Conservation (phyloP, 1,140 invertebrate species). For the Neoseiulus cucumeris region DNA sequence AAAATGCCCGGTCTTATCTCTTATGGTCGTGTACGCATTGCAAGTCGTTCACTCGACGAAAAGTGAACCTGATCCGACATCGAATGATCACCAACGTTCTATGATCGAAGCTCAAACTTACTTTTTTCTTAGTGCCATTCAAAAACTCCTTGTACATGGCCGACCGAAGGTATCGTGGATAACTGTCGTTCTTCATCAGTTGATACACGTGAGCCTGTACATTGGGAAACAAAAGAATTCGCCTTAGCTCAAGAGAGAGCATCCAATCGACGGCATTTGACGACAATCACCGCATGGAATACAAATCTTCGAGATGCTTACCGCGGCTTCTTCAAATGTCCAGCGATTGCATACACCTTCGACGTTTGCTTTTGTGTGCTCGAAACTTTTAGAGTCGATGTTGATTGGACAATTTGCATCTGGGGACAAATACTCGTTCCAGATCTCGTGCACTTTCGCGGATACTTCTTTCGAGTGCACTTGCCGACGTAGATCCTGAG, state of each 20-base stretch:
- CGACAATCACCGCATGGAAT: no score
- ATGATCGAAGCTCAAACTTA: conserved; percentile 26
- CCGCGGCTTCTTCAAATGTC: conserved; percentile 91
- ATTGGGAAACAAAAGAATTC: no score
- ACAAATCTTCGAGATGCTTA: no score
- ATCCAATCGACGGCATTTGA: no score
- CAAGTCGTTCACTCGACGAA: no score
- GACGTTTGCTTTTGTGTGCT: conserved; percentile 54
- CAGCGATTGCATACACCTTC: conserved; percentile 58
- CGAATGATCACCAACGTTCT: no score
- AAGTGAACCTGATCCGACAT: no score
- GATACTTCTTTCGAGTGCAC: conserved; percentile 51
- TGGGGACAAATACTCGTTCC: conserved; percentile 70
- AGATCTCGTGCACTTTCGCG: conserved; percentile 68
- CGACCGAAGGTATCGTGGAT: conserved; percentile 86
- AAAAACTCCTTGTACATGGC: conserved; percentile 98
- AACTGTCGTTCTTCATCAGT: conserved; percentile 97
- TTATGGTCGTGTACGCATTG: no score
- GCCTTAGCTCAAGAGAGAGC: no score
- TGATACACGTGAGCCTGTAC: conserved; percentile 91
- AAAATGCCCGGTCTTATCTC: no score
- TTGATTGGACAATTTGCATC: conserved; percentile 92
- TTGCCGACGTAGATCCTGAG: conserved; percentile 15
- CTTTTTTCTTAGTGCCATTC: conserved; percentile 87
- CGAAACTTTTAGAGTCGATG: conserved; percentile 73